Evolutionary conservation across 2,113 vertebrate species (phyloP), one percentile per base, ranked within the genome.

Genomic region (Mellivora capensis): DNA sequence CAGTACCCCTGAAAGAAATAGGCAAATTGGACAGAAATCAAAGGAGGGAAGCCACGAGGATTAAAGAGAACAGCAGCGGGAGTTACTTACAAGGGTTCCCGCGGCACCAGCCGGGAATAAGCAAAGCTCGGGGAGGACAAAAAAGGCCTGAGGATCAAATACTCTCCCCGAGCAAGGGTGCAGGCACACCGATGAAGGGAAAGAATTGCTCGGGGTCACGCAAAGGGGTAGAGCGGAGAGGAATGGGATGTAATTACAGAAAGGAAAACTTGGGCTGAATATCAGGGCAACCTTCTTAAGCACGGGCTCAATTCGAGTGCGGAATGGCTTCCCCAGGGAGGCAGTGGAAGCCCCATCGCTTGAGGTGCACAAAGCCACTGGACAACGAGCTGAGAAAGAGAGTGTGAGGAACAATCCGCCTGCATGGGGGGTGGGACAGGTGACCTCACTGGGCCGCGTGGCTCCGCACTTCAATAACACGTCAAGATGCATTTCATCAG

Each of bases 21-120:
- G 93, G 97, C 96, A 98, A 97, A 98, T 97, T 98, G 98, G 96
- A 94, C 83, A 62, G 96, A 96, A 98, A 97, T 98, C 96, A 97
- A 98, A 98, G 96, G 64, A 67, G 86, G 95, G 86, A 54, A 93
- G 93, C 96, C 91, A 94, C 8, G 34, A 91, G 96, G 97, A 97
- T 97, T 97, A 98, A 97, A 98, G 94, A 49, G 47, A 87, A 31
- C 44, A 80, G 90, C 96, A 80, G 95, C 94, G 39, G 97, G 97
- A 91, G 96, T 96, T 64, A 87, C 96, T 98, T 93, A 96, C 86
- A 97, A 97, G 90, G 87, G 92, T 93, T 96, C 94, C 95, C 6
- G 87, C 93, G 62, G 96, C 97, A 96, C 90, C 95, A 74, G 96
- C 96, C 93, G 59, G 96, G 95, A 93, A 98, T 87, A 74, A 95